A percentile compares a stretch with the other conserved stretches of the same genome.
These are phyloP conservation scores for Euproctis similis DNA, from an alignment of 2,888 invertebrate genomes.

Conservation along the genomic window DNA sequence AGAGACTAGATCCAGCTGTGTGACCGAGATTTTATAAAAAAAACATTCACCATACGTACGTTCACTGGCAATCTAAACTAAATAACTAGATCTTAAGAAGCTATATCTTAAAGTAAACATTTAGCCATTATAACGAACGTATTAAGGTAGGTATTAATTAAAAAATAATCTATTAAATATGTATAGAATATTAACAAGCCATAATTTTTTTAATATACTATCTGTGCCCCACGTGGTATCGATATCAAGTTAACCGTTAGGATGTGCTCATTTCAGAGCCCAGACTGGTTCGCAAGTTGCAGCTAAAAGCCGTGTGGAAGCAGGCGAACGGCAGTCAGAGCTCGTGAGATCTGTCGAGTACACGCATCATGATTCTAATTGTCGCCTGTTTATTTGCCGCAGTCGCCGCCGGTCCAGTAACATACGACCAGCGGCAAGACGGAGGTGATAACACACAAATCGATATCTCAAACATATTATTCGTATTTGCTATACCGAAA, in stretches of 20 bases:
- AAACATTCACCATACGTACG: slow-evolving; percentile 10
- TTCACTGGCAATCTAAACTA: slow-evolving; percentile 8
- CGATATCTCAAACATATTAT: slow-evolving; percentile 83
- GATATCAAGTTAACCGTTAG: slow-evolving; percentile 66
- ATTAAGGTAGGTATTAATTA: no score
- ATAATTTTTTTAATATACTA: no score
- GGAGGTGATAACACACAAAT: slow-evolving; percentile 84
- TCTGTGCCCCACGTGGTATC: slow-evolving; percentile 30
- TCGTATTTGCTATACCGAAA: slow-evolving; percentile 78
- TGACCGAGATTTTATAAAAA: slow-evolving; percentile 9
- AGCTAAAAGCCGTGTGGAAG: slow-evolving; percentile 64
- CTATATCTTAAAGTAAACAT: no score
- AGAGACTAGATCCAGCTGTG: slow-evolving; percentile 9
- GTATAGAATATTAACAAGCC: no score
- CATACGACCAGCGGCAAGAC: slow-evolving; percentile 85
- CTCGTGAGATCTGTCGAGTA: slow-evolving; percentile 35
- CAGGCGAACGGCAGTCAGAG: slow-evolving; percentile 48
- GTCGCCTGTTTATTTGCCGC: slow-evolving; percentile 38
- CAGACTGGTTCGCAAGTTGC: slow-evolving; percentile 60
- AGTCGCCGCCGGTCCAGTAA: slow-evolving; percentile 35
- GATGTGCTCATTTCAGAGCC: slow-evolving; percentile 58
- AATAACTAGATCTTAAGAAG: no score
- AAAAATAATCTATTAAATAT: no score
- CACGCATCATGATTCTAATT: slow-evolving; percentile 53
- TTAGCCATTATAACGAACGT: no score